Base-by-base conservation (phyloP, 2,797 vertebrate genomes). In the Anguilla megastoma region DNA sequence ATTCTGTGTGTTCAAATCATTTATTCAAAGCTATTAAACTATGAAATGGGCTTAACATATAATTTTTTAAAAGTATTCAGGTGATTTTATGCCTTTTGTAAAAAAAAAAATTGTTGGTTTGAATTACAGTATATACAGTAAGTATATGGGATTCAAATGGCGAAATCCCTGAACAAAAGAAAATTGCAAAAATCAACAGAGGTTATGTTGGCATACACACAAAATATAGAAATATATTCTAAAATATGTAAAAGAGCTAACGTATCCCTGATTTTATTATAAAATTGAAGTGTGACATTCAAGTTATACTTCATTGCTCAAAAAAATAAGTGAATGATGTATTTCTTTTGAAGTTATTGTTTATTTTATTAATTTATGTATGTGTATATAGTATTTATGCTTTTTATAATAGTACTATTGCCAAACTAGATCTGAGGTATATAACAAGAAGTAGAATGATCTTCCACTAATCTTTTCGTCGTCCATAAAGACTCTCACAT, bases 401-500 rank as follows among this genome's bases (percentile, higher is more conserved):
- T 94, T 95, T 95, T 94, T 60, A 85, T 97, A 95, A 93, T 95
- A 94, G 95, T 97, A 96, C 97, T 98, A 98, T 97, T 99, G 98
- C 97, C 97, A 97, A 97, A 96, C 97, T 97, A 97, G 95, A 97
- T 97, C 96, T 99, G 99, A 99, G 99, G 99, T 99, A 99, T 98
- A 97, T 97, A 97, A 97, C 96, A 97, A 96, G 95, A 97, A 96
- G 95, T 97, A 98, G 97, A 95, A 96, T 97, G 96, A 96, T 97
- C 96, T 97, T 97, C 97, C 96, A 97, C 96, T 96, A 96, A 94
- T 95, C 95, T 96, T 95, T 91, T 95, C 91, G 94, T 94, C 95
- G 93, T 94, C 94, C 93, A 95, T 94, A 95, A 85, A 94, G 90
- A 96, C 95, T 97, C 97, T 98, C 98, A 98, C 98, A 98, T 97